Evolutionary conservation across 1,140 invertebrate genomes (phyloP), one percentile per base, ranked within the genome.

Genomic region (Gonatopus flavifemur): DNA sequence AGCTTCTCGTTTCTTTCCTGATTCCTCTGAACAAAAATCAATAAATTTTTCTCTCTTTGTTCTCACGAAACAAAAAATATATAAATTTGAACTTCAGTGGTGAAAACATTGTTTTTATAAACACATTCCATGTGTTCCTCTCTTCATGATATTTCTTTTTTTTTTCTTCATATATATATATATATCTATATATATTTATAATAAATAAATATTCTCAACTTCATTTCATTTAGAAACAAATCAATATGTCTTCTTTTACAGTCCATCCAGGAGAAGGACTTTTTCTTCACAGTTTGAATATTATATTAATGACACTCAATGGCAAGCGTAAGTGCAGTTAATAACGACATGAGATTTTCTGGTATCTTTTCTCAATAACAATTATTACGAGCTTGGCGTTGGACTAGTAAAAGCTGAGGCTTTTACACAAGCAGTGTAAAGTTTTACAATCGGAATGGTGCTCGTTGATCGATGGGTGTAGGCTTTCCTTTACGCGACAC

Each of bases 381-480:
- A n/a, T n/a, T n/a, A n/a, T n/a, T n/a, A n/a, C n/a, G n/a, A n/a
- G n/a, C n/a, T n/a, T n/a, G n/a, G n/a, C n/a, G n/a, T n/a, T n/a
- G n/a, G n/a, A n/a, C n/a, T n/a, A n/a, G n/a, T n/a, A n/a, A n/a
- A n/a, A n/a, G n/a, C n/a, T n/a, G n/a, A n/a, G n/a, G n/a, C n/a
- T n/a, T n/a, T n/a, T n/a, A n/a, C n/a, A n/a, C n/a, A n/a, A 28
- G 25, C 25, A 7, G 25, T 7, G 25, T 28, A 28, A 7, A 28
- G 25, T 28, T 60, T 80, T 84, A 87, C 32, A 87, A 78, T 68
- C 85, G 78, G 72, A 86, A 86, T 28, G 85, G 85, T 59, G 85
- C 84, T 45, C 83, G 75, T 55, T 83, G 79, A 43, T 84, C 80
- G 19, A 81, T 80, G 12, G 83, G 80, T 33, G 83, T 84, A 22